Evolutionary conservation across 2,888 invertebrate species (phyloP).

Genomic region (Saturnia japonica): DNA sequence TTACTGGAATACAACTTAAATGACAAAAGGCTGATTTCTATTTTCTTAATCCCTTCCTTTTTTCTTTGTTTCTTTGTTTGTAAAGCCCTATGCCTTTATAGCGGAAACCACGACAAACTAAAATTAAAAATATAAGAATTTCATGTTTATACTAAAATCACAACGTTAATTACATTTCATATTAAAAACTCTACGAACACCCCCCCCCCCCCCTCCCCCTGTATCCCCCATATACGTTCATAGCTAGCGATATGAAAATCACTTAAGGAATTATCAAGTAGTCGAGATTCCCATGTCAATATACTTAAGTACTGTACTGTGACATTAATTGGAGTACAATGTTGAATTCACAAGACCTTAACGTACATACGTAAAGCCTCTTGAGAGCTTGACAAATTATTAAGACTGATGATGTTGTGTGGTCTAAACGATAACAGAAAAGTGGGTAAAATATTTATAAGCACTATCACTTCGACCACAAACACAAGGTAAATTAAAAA

Average conservation of each 20-base stretch:
- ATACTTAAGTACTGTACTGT: slow-evolving; percentile 27
- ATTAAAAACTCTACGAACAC: too few relatives aligned
- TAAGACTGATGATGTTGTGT: slow-evolving; percentile 21
- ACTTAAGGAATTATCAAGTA: slow-evolving; percentile 13
- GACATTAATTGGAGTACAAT: slow-evolving; percentile 39
- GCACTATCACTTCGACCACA: background rate
- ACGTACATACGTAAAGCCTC: slow-evolving; percentile 28
- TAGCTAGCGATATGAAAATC: background rate
- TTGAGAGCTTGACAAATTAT: slow-evolving; percentile 37
- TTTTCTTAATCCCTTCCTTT: too few relatives aligned
- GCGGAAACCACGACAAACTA: too few relatives aligned
- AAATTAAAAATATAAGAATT: too few relatives aligned
- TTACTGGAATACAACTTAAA: too few relatives aligned
- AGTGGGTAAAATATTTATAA: background rate
- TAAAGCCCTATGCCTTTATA: too few relatives aligned
- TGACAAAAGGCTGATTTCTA: too few relatives aligned
- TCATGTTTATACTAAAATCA: background rate
- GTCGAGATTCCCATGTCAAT: slow-evolving; percentile 34
- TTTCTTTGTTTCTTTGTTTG: too few relatives aligned
- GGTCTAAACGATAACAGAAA: background rate
- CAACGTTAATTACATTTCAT: background rate
- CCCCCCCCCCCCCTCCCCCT: too few relatives aligned
- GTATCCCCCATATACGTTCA: background rate
- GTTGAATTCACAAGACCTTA: slow-evolving; percentile 18
- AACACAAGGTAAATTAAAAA: too few relatives aligned